Base-by-base conservation (phyloP, 2,888 invertebrate genomes). In the Melolontha melolontha region DNA sequence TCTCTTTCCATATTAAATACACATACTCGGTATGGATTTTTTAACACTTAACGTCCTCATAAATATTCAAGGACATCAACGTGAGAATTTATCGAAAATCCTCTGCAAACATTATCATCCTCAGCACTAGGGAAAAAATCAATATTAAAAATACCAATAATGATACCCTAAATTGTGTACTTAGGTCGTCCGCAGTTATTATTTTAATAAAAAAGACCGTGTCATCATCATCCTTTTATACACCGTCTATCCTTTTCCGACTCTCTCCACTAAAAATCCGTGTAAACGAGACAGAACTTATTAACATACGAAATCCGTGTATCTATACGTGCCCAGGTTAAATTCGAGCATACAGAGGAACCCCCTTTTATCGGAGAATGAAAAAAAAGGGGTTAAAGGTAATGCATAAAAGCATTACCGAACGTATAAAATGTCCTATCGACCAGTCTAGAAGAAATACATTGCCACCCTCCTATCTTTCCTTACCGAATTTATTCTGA, bases 81-180 rank as follows among this genome's bases (percentile, higher is more conserved):
- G 57, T 57, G 57, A 57, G 57, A 57, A 57, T 42, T 57, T 42
- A 57, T 42, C 57, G 42, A 42, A 57, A 42, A 57, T 57, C 57
- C 57, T 57, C 57, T 22, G 16, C 57, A 57, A 57, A 57, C 57
- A 57, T 12, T 11, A 17, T 34, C 34, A 34, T 34, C 34, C 34
- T 6, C 5, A 34, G 34, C 34, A 34, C 27, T 10, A 27, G 29
- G 29, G 14, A 44, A 54, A 54, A 44, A 59, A 59, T 59, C 59
- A 59, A 59, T 59, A 59, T 59, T 59, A 59, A 59, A 34, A 59
- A 59, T 59, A 59, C 59, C 59, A 59, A 59, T 59, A 59, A 59
- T 59, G 59, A 59, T 44, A 59, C 59, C 59, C 59, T 59, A 59
- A 59, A 59, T 59, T 62, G 67, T 49, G 67, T 52, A 67, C 47